Evolutionary conservation across 2,888 invertebrate species (phyloP), one percentile per base, ranked within the genome.

Genomic region (Lasioglossum oenotherae): DNA sequence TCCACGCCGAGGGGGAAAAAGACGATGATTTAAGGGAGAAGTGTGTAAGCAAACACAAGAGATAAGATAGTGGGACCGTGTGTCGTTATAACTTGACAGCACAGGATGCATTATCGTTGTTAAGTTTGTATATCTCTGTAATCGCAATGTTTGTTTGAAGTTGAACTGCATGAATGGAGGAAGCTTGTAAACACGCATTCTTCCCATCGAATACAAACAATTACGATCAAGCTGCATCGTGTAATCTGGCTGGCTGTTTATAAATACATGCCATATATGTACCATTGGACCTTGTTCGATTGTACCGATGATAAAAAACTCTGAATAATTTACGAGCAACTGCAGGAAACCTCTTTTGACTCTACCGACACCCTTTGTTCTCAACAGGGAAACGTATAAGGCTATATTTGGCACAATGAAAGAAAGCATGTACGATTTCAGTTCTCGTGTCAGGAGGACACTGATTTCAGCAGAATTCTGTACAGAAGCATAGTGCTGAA

Each of bases 61-160:
- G 67, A 87, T 69, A 67, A 74, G 74, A 74, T 49, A 74, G 4
- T 10, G 12, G 19, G 4, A n/a, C 46, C 35, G 23, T 74, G 23
- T 12, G 53, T 74, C 19, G 8, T 23, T 19, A 12, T 19, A 4
- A 49, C 23, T 10, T 19, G 12, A 49, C 19, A 6, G 27, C 44
- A 31, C 4, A 78, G 19, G 72, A 74, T 74, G 53, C 19, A 27
- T 73, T 81, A 41, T 78, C 27, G 35, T 16, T 44, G 14, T 23
- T 64, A 4, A 35, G 35, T 35, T 23, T 12, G 4, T 35, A 79
- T 79, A 44, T 16, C 23, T 79, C 3, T 74, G 53, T 10, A 75
- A 81, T 81, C 78, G 64, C 53, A 81, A 81, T 71, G 81, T 85
- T 78, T 81, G 12, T 35, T 46, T 46, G 6, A 6, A 10, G 8